Percentiles rank a stretch among this genome's conserved stretches.
phyloP scores from a whole-genome alignment of 2,888 invertebrate genomes.

The Lasioglossum vierecki region DNA sequence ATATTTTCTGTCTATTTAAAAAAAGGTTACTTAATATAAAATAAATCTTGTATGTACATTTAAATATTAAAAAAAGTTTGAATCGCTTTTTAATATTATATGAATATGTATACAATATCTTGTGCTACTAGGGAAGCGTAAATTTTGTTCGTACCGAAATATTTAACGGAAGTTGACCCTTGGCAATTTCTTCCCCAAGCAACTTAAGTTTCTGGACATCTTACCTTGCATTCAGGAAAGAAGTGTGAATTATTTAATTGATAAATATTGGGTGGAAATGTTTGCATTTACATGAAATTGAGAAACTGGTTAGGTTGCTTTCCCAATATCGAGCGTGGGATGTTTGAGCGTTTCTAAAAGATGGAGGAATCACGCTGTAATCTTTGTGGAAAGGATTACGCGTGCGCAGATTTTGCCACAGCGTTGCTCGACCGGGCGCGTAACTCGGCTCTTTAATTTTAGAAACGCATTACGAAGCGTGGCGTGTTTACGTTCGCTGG shows the following conservation, averaged over 20 bases:
- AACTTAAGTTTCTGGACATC: too few species aligned
- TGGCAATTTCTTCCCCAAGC: too few species aligned
- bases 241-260: not conserved
- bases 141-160: too few species aligned
- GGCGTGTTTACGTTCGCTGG: slow-evolving; percentile 53
- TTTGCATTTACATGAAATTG: not conserved
- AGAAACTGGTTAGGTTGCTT: not conserved
- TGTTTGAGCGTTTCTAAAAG: not conserved
- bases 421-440: not conserved
- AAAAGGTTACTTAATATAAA: too few species aligned
- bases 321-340: not conserved
- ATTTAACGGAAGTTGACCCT: too few species aligned
- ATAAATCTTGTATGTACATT: too few species aligned
- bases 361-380: not conserved
- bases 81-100: too few species aligned
- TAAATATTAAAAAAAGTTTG: too few species aligned
- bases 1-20: too few species aligned
- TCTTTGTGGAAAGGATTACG: not conserved
- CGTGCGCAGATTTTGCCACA: slow-evolving; percentile 14
- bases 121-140: too few species aligned
- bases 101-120: too few species aligned
- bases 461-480: slow-evolving; percentile 56
- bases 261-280: not conserved
- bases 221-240: not conserved
- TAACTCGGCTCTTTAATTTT: slow-evolving; percentile 60